Percentiles rank a stretch among this genome's conserved stretches.
These are phyloP conservation scores for Corythaeola cristata DNA, from an alignment of 2,113 vertebrate genomes.

Conservation along the genomic window DNA sequence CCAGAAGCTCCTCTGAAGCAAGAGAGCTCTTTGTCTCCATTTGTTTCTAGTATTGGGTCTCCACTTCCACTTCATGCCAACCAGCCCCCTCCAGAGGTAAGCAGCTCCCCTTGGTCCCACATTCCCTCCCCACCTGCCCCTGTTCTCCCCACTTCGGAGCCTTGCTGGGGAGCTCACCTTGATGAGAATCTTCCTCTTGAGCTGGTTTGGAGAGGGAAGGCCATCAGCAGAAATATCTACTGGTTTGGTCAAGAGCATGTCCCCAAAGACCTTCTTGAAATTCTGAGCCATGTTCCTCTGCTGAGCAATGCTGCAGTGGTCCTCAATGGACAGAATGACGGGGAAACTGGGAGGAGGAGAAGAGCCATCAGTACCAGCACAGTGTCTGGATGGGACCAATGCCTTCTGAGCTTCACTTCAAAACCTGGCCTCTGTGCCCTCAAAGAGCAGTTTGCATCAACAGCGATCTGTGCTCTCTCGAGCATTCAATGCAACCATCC, in stretches of 20 bases:
- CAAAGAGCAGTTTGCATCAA: background rate
- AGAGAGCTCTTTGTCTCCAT: background rate
- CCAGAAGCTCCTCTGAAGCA: background rate
- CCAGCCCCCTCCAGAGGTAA: background rate
- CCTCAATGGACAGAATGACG: constrained; percentile 95
- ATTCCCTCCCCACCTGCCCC: background rate
- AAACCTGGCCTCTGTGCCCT: background rate
- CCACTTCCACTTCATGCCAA: background rate
- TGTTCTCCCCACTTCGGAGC: background rate
- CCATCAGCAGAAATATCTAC: constrained; percentile 93
- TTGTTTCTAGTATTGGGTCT: background rate
- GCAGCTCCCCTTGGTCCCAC: background rate
- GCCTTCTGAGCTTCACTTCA: background rate
- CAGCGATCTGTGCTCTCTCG: background rate
- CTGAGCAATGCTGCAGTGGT: constrained; percentile 98
- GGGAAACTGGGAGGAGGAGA: constrained; percentile 81
- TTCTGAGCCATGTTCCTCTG: constrained; percentile 95
- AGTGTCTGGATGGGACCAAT: background rate
- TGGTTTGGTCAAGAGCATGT: constrained; percentile 94
- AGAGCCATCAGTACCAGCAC: background rate
- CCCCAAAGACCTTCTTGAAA: constrained; percentile 96
- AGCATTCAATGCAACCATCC: background rate
- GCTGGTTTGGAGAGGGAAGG: constrained; percentile 94
- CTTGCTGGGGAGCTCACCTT: constrained; percentile 78
- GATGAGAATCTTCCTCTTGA: constrained; percentile 97